Percentiles rank a stretch among this genome's conserved stretches.
Conservation (phyloP, 2,888 invertebrate species). For the Apodemia mormo region DNA sequence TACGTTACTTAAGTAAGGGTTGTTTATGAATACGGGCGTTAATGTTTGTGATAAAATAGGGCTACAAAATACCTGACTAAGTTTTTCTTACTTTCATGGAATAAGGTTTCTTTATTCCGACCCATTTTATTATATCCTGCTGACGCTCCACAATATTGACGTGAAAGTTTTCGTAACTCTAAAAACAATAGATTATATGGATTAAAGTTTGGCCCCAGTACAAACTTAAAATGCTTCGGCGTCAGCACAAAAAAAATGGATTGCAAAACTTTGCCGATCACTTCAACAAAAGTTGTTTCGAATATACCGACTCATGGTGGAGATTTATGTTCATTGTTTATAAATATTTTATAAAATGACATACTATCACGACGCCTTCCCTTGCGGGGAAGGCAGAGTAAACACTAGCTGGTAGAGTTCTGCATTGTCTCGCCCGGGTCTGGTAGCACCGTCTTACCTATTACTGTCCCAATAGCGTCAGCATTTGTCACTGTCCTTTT, state of each 20-base stretch:
- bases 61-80: too few relatives aligned
- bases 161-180: not conserved
- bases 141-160: not conserved
- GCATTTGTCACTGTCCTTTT: too few relatives aligned
- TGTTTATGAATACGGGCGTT: too few relatives aligned
- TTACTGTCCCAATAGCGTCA: too few relatives aligned
- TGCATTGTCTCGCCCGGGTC: too few relatives aligned
- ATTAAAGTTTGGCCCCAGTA: not conserved
- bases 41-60: too few relatives aligned
- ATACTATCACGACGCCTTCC: too few relatives aligned
- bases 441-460: too few relatives aligned
- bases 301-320: not conserved
- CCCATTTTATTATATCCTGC: not conserved
- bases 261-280: slow-evolving; percentile 1
- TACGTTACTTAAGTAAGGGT: too few relatives aligned
- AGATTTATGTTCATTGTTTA: slow-evolving; percentile 9
- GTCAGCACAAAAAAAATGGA: slow-evolving; percentile 16
- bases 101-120: not conserved
- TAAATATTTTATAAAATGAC: not conserved
- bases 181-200: slow-evolving; percentile 12
- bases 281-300: slow-evolving; percentile 1
- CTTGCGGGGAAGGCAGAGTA: too few relatives aligned
- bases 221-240: slow-evolving; percentile 4
- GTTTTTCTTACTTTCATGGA: too few relatives aligned
- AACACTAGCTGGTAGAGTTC: too few relatives aligned